Evolutionary conservation across 30 jellyfish, hydroid and myxozoan genomes (phyloP).

Genomic region (Chrysaora quinquecirrha): DNA sequence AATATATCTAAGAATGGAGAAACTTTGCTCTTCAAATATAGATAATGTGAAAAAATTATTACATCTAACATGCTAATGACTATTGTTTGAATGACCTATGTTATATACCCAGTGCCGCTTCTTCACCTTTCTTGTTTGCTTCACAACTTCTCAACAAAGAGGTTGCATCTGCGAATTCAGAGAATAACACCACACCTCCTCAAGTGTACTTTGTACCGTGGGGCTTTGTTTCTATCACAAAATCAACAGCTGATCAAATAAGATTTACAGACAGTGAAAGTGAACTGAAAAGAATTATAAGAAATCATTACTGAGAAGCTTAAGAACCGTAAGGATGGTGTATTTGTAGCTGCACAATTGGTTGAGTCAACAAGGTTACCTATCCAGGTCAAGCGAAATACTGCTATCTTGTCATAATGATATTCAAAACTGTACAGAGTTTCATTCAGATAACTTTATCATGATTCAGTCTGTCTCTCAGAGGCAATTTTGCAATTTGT

Average conservation of each 20-base stretch:
- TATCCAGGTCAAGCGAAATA: too few relatives aligned
- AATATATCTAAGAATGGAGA: constrained; percentile 28
- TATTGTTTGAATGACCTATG: neutral
- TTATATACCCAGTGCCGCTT: neutral
- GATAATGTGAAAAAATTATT: neutral
- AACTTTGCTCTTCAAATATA: neutral
- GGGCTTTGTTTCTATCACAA: neutral
- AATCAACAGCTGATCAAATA: neutral
- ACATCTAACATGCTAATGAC: constrained; percentile 2
- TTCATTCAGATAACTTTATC: too few relatives aligned
- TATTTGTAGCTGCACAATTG: neutral
- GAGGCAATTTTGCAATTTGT: neutral
- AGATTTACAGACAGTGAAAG: neutral
- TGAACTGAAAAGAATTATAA: neutral
- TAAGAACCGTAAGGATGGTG: neutral
- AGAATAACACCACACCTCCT: neutral
- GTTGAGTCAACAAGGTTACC: neutral
- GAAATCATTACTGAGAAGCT: neutral
- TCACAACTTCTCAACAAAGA: neutral
- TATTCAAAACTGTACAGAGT: too few relatives aligned
- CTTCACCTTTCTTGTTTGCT: constrained; percentile 2
- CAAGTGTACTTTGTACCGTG: neutral
- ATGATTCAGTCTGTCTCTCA: neutral
- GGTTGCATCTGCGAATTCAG: neutral
- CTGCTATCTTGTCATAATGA: too few relatives aligned